Evolutionary conservation across 2,113 vertebrate genomes (phyloP), one percentile per base, ranked within the genome.

Genomic region (Collichthys lucidus): DNA sequence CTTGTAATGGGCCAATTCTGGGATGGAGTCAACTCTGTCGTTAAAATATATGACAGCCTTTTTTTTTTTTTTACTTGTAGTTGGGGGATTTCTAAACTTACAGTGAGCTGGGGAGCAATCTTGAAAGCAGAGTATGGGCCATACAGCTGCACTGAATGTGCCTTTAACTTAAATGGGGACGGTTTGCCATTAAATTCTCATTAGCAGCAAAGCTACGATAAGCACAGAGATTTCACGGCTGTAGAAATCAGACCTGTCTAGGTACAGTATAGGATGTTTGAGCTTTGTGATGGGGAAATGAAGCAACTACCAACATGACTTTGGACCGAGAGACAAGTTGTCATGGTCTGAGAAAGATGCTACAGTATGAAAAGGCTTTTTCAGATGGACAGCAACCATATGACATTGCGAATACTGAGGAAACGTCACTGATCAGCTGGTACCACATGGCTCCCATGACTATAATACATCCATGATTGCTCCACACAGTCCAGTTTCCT

Each of bases 151-250:
- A 62, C 17, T 20, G 15, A 85, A 79, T 65, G 55, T 69, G 49
- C 57, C 42, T 69, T 74, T 60, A 70, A 60, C 68, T 35, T 22
- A 62, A 75, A 74, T 29, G 40, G 22, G 7, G 29, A 76, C 24
- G 12, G 22, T 63, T 62, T 63, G 4, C 53, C 53, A 55, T 84
- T 77, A 67, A 61, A 57, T 24, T 47, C 44, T 52, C 42, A 73
- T 73, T 53, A 57, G 72, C 6, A 31, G 44, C 5, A 49, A 62
- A 72, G 66, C 50, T 26, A 24, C 35, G 17, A 35, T 31, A 31
- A 59, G 15, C 62, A 17, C 1, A n/a, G 50, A 78, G 77, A 16
- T 69, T 57, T 55, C 29, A 29, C 11, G n/a, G 52, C 60, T 52
- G 57, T 55, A 50, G 19, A 53, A 65, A 26, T 52, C 11, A 17